Conservation (phyloP, 2,888 invertebrate genomes). For the Xestia ashworthii region DNA sequence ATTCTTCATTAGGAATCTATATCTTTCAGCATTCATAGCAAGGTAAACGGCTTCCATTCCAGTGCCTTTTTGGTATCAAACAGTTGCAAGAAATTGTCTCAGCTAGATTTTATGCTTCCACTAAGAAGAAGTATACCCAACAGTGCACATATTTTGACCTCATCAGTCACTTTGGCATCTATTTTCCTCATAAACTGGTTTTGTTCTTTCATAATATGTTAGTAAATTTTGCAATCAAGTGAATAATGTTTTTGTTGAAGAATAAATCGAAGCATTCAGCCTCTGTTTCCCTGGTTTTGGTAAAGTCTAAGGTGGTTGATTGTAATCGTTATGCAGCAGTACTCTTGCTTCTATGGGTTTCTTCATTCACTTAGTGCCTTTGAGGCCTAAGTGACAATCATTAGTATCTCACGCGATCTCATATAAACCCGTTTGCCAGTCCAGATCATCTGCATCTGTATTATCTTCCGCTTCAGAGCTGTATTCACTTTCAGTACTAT, state of each 20-base stretch:
- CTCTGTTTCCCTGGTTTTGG: constrained; percentile 36
- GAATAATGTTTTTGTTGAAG: constrained; percentile 54
- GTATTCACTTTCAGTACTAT: constrained; percentile 51
- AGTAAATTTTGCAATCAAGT: constrained; percentile 47
- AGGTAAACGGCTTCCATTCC: constrained; percentile 59
- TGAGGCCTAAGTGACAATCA: constrained; percentile 28
- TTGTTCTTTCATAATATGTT: constrained; percentile 51
- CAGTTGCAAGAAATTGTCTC: constrained; percentile 50
- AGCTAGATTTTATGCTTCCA: constrained; percentile 27
- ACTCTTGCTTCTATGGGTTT: constrained; percentile 39
- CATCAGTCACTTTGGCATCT: constrained; percentile 54
- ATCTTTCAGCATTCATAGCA: constrained; percentile 51
- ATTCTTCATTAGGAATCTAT: constrained; percentile 47
- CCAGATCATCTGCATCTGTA: constrained; percentile 45
- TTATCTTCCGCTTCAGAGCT: constrained; percentile 37
- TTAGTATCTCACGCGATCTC: constrained; percentile 34
- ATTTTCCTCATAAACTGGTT: constrained; percentile 41
- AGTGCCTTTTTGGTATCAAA: constrained; percentile 49
- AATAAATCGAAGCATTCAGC: constrained; percentile 52
- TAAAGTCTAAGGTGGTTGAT: constrained; percentile 38
- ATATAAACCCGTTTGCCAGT: constrained; percentile 53
- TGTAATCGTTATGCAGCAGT: constrained; percentile 36
- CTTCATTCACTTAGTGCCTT: constrained; percentile 49
- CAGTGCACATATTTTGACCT: not conserved
- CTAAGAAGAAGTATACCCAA: too few species aligned